Evolutionary conservation across 2,888 invertebrate genomes (phyloP), one percentile per base, ranked within the genome.

Genomic region (Rhamnusium bicolor): DNA sequence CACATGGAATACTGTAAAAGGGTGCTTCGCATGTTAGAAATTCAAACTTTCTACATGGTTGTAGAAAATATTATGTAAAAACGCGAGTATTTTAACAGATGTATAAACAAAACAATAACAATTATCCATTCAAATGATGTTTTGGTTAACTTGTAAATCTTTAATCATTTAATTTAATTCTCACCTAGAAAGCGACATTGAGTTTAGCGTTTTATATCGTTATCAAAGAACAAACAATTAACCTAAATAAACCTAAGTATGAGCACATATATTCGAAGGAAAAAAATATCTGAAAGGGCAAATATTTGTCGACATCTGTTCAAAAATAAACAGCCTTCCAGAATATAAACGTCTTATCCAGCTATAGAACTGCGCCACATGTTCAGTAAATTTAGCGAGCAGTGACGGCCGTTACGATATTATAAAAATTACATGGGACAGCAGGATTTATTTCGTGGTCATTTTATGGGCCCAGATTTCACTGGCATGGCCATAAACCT

Each of bases 401-500:
- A 40, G n/a, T 40, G 40, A 40, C 40, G 40, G 40, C 4, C 40
- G 27, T n/a, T 56, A 7, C 27, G 27, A 56, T 56, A 56, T 56
- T 56, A 16, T 27, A 56, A 56, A 56, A 56, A 56, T 56, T 56
- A 56, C 54, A 24, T 16, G 58, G 58, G 67, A 24, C 27, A 21
- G 54, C n/a, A 62, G 54, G 67, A 72, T 72, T 67, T 72, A 72
- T 62, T 67, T 49, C 12, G 19, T 32, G 53, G 67, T 32, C 54
- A 54, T 69, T 75, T 72, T 72, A 72, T 75, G 69, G 62, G 72
- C 62, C 60, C 60, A 68, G 65, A 69, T 69, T 72, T 69, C 66
- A 54, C 69, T 66, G 69, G 60, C 71, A 68, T 49, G 21, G 61
- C 40, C 69, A 58, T 70, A 73, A 75, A 73, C 46, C 68, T 72